A percentile compares a stretch with the other conserved stretches of the same genome.
These are phyloP conservation scores for Corella eumyota DNA, from an alignment of 23 tunicate genomes.

Conservation along the genomic window DNA sequence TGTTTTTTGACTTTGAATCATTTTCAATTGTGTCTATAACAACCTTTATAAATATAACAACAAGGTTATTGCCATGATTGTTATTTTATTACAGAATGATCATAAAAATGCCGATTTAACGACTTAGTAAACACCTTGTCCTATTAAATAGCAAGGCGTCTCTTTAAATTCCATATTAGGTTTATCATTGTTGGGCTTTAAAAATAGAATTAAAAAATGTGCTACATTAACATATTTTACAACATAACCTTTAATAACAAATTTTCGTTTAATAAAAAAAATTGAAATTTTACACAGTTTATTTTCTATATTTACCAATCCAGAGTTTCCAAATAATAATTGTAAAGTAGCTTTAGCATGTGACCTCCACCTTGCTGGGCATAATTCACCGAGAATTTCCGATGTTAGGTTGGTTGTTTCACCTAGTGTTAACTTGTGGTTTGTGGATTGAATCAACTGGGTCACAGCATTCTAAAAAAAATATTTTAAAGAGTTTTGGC, in stretches of 20 bases:
- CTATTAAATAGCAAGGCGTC: too few species aligned
- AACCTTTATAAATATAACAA: constrained; percentile 21
- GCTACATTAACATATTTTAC: too few species aligned
- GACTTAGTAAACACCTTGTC: too few species aligned
- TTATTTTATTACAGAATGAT: too few species aligned
- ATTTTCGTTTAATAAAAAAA: not conserved
- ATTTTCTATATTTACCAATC: constrained; percentile 19
- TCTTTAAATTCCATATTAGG: too few species aligned
- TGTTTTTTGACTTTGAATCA: constrained; percentile 18
- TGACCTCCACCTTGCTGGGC: constrained; percentile 52
- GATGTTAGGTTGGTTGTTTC: constrained; percentile 23
- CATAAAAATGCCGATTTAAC: too few species aligned
- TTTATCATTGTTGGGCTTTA: too few species aligned
- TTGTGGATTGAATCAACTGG: constrained; percentile 27
- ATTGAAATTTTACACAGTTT: not conserved
- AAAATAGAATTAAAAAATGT: too few species aligned
- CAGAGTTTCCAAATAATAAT: constrained; percentile 39
- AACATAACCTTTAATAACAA: too few species aligned
- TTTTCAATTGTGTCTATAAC: constrained; percentile 33
- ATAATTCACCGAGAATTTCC: constrained; percentile 44
- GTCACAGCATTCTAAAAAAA: constrained; percentile 26
- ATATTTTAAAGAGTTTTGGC: not conserved
- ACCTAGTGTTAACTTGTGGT: constrained; percentile 14
- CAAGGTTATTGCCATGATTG: too few species aligned
- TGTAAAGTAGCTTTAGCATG: constrained; percentile 49